These are phyloP conservation scores for Nematolebias whitei DNA, from an alignment of 2,113 vertebrate species.

Conservation along the genomic window DNA sequence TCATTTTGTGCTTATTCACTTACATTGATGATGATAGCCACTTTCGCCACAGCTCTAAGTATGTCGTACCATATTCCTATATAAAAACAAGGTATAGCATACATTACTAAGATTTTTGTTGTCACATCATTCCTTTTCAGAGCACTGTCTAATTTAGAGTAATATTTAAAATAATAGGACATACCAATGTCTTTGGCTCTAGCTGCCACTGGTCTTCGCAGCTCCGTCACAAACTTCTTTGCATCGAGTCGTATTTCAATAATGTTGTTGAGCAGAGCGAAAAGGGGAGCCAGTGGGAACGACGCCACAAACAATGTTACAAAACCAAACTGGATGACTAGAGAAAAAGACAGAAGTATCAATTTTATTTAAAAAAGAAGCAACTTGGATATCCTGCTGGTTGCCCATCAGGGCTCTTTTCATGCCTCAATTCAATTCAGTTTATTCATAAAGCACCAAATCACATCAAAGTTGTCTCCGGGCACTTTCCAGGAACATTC, in stretches of 20 bases:
- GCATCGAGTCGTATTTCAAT: constrained; percentile 98
- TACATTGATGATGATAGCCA: constrained; percentile 98
- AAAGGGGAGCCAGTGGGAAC: constrained; percentile 94
- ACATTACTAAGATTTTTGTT: neutral
- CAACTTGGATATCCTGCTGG: too few relatives aligned
- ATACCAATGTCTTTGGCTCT: constrained; percentile 96
- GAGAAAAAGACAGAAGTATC: constrained; percentile 16
- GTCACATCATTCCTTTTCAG: neutral
- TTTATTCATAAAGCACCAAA: too few relatives aligned
- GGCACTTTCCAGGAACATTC: too few relatives aligned
- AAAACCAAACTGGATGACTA: constrained; percentile 99
- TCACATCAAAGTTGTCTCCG: too few relatives aligned
- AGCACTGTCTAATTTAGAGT: neutral
- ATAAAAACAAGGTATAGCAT: neutral
- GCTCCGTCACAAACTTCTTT: constrained; percentile 94
- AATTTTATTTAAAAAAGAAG: neutral
- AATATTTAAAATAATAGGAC: constrained; percentile 26
- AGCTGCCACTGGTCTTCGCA: constrained; percentile 92
- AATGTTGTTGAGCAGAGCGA: constrained; percentile 97
- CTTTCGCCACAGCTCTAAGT: constrained; percentile 91
- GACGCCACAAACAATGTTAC: constrained; percentile 98
- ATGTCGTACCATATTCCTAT: constrained; percentile 99
- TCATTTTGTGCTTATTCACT: constrained; percentile 66
- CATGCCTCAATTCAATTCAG: too few relatives aligned
- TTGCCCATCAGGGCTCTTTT: too few relatives aligned